Percentiles rank a stretch among this genome's conserved stretches.
Evolutionary conservation across 23 tunicate genomes (phyloP).

Genomic region (Botrylloides violaceus): DNA sequence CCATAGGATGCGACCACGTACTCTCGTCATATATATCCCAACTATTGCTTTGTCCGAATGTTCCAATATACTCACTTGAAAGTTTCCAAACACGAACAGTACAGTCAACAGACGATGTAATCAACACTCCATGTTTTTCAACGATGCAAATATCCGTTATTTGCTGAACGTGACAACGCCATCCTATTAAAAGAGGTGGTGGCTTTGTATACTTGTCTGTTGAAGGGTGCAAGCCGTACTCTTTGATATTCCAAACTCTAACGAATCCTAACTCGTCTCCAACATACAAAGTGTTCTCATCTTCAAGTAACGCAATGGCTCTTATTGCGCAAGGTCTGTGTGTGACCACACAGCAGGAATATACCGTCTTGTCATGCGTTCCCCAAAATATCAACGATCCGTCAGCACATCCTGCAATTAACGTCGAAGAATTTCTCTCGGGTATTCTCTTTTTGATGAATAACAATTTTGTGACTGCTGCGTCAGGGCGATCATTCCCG

Average conservation of each 20-base stretch:
- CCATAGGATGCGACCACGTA: conserved; percentile 94
- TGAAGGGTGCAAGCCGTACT: conserved; percentile 30
- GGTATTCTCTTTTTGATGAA: conserved; percentile 37
- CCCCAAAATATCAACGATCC: conserved; percentile 77
- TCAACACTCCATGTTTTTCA: conserved; percentile 40
- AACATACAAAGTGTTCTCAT: conserved; percentile 36
- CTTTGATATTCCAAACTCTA: conserved; percentile 45
- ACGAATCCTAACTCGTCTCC: conserved; percentile 61
- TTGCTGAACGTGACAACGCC: conserved; percentile 80
- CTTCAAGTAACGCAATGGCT: conserved; percentile 28
- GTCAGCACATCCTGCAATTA: conserved; percentile 82
- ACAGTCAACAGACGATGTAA: conserved; percentile 71
- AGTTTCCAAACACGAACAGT: conserved; percentile 79
- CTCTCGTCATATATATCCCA: conserved; percentile 77
- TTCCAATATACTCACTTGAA: conserved; percentile 56
- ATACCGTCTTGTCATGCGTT: conserved; percentile 29
- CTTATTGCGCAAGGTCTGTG: conserved; percentile 24
- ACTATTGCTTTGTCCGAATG: conserved; percentile 71
- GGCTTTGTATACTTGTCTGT: conserved; percentile 17
- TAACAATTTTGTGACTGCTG: conserved; percentile 47
- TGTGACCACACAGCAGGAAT: conserved; percentile 47
- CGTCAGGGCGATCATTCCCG: background rate
- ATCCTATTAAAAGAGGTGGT: conserved; percentile 30
- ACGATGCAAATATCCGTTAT: conserved; percentile 52
- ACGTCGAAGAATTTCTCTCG: conserved; percentile 33